Evolutionary conservation across 2,888 invertebrate genomes (phyloP), one percentile per base, ranked within the genome.

Genomic region (Opisthograptis luteolata): DNA sequence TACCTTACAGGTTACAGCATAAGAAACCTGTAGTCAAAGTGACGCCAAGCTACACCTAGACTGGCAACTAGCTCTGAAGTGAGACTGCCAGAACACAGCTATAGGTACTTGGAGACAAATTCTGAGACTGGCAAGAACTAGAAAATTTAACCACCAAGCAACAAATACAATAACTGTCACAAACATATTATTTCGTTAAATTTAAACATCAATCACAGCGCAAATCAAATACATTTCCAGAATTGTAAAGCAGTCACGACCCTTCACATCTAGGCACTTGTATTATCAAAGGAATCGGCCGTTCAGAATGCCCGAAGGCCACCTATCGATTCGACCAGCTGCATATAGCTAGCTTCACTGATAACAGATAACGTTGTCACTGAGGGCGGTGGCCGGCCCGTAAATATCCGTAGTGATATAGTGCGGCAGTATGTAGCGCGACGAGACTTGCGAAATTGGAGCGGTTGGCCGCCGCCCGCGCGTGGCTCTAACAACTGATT

Each of bases 301-400:
- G 52, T 61, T 68, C 53, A 55, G n/a, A n/a, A 67, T 67, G 57
- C 60, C 74, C 68, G 71, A 52, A 64, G 47, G 58, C 65, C 55
- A 53, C 66, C 84, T 86, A 84, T 84, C 74, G 68, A 81, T 86
- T 76, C 65, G 73, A 64, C 60, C 74, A 78, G 37, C 37, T 35
- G 37, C 35, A 15, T 77, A 76, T 77, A 80, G 81, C 79, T 83
- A 76, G 73, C 68, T 85, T 85, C 81, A 88, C 74, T 90, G 89
- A 89, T 90, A 90, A 90, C 87, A 84, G 88, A 88, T 89, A 89
- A 85, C 79, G 78, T 78, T 83, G 84, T 81, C 81, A 81, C 79
- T 70, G 78, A 70, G 75, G 85, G 84, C 83, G 84, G 84, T 76
- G 81, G 84, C 78, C 69, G 73, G 70, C 68, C 76, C 76, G 77